A percentile compares a stretch with the other conserved stretches of the same genome.
Conservation (phyloP, 2,113 vertebrate genomes). For the Gymnorhina tibicen region DNA sequence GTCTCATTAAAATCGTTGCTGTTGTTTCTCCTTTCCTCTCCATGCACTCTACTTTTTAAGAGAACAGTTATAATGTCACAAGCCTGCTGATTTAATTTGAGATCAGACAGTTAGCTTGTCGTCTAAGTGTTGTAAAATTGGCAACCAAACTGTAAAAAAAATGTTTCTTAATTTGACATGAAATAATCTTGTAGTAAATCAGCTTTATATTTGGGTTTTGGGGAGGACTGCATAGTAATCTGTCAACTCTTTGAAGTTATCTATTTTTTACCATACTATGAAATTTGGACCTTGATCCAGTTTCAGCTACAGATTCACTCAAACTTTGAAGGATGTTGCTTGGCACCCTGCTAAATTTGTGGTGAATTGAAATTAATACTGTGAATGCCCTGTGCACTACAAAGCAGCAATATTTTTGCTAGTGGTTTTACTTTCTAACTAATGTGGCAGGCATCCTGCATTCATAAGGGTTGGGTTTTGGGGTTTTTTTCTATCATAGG, state of each 20-base stretch:
- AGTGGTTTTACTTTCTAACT: not conserved
- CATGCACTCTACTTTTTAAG: not conserved
- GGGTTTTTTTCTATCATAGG: not conserved
- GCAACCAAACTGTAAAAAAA: not conserved
- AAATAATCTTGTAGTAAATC: not conserved
- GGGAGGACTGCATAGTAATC: not conserved
- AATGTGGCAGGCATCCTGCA: not conserved
- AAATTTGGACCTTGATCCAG: not conserved
- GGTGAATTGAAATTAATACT: not conserved
- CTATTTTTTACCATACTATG: not conserved
- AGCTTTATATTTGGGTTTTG: not conserved
- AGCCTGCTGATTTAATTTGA: not conserved
- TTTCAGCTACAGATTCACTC: not conserved
- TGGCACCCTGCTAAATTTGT: not conserved
- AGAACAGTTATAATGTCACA: not conserved
- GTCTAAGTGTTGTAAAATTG: not conserved
- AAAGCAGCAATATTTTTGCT: not conserved
- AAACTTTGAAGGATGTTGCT: not conserved
- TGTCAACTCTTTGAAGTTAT: not conserved
- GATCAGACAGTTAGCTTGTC: not conserved
- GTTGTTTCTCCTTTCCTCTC: not conserved
- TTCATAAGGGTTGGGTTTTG: not conserved
- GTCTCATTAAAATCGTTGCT: not conserved
- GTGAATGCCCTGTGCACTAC: not conserved
- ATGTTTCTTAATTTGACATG: not conserved